These are phyloP conservation scores for Chrysoperla carnea DNA, from an alignment of 1,140 invertebrate genomes.

Conservation along the genomic window DNA sequence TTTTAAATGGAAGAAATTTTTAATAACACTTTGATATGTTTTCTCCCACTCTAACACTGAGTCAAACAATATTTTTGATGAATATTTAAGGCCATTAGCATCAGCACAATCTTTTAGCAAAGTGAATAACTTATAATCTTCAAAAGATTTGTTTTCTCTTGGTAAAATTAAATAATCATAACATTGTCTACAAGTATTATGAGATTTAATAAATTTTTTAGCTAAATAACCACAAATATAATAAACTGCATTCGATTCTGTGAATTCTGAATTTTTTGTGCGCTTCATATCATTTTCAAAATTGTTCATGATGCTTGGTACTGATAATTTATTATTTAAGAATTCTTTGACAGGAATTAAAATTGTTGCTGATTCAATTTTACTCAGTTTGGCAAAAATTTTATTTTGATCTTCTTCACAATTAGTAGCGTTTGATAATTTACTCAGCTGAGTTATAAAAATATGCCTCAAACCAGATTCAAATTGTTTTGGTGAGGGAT, in stretches of 20 bases:
- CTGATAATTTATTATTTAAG: too few relatives aligned
- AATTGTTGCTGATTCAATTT: not conserved
- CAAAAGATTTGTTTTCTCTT: too few relatives aligned
- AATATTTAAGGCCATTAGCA: not conserved
- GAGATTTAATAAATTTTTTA: not conserved
- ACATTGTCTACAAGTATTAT: not conserved
- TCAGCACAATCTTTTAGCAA: not conserved
- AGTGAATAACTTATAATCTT: not conserved
- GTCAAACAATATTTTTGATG: not conserved
- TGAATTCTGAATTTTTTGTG: not conserved
- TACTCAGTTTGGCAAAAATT: conserved; percentile 1
- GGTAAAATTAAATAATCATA: not conserved
- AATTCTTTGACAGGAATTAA: too few relatives aligned
- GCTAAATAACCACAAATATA: not conserved
- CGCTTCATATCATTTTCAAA: not conserved
- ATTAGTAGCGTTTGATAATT: not conserved
- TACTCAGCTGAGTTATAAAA: not conserved
- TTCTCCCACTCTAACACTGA: not conserved
- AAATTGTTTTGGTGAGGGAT: not conserved
- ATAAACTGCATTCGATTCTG: not conserved
- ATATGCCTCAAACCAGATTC: not conserved
- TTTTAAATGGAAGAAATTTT: too few relatives aligned
- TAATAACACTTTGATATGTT: not conserved
- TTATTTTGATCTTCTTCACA: not conserved
- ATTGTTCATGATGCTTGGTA: not conserved